Base-by-base conservation (phyloP, 2,797 vertebrate species). In the Anguilla marmorata region DNA sequence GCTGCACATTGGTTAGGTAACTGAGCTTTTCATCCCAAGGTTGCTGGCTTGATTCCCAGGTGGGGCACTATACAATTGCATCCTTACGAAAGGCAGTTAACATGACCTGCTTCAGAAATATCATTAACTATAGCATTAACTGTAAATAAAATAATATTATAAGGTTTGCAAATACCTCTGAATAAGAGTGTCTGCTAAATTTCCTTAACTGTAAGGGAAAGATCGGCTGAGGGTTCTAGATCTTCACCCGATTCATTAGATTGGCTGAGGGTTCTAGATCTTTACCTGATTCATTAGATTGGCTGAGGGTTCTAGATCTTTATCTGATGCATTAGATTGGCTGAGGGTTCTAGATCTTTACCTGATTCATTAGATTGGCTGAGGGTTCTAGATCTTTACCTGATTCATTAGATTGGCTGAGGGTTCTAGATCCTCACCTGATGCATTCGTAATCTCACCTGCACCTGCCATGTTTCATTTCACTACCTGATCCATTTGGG, bases 361-460 rank as follows among this genome's bases (percentile, higher is more conserved):
- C 19, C 56, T 19, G 58, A 91, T 90, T 88, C 80, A 85, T 87
- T 92, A 27, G 60, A 4, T 60, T 0, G 16, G 58, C 58, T 16
- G 14, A 60, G 4, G 58, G 58, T 60, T 16, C 14, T 60, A 3
- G 3, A 16, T 21, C 3, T 0, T 16, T 60, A 60, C 37, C 37
- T 37, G 37, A 37, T 37, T 2, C 1, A 37, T 37, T 37, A 37
- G 37, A 37, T 69, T 8, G 24, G 2, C 66, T 69, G 24, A 30
- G 7, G 66, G n/a, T n/a, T 69, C 66, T 69, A 69, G 24, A 69
- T 60, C 58, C 4, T 21, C 21, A 14, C 19, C 56, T 19, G 58
- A 91, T 90, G 89, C 80, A 85, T 87, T 92, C 90, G 89, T 89
- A 91, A 91, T 82, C 87, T 90, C 88, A 80, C 48, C 37, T 63